Base-by-base conservation (phyloP, 2,113 vertebrate genomes). In the Channa argus region DNA sequence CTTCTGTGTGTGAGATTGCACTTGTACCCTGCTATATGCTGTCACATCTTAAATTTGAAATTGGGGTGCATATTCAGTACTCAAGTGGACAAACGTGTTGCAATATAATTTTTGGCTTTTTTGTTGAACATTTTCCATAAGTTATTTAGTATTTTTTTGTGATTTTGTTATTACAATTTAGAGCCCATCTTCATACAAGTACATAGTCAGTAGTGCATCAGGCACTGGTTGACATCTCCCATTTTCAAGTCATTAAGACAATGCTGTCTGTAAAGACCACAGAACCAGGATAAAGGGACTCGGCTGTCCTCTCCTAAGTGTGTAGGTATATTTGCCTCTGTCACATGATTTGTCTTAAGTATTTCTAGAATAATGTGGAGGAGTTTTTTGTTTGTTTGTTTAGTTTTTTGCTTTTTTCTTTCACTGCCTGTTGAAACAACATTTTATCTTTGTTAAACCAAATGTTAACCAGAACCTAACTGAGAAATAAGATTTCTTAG, bases 311-410 rank as follows among this genome's bases (percentile, higher is more conserved):
- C 59, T 80, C 75, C 69, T 63, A 73, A 45, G 51, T 55, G 80
- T 73, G 53, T 63, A 11, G 50, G 71, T 61, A 43, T 55, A 62
- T n/a, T n/a, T n/a, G n/a, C n/a, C n/a, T n/a, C n/a, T n/a, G n/a
- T n/a, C 62, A 83, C 74, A 79, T 68, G 33, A 66, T 80, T 71
- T 75, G 74, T 87, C 74, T 74, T 74, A 74, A 24, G 24, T 75
- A 10, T 37, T 51, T 76, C 74, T 72, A 41, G 53, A 74, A 34
- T 61, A 53, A 51, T 73, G 36, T 39, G 53, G 72, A 49, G 49
- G 67, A 71, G 41, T 56, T 13, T 34, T 13, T 8, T 45, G 3
- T 39, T 69, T 61, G 39, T 24, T 56, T 15, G 59, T 58, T 50
- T 68, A 8, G 14, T 33, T 67, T 72, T 62, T 3, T 77, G 65